These are phyloP conservation scores for Drosophila willistoni DNA, from an alignment of 1,140 invertebrate genomes.

Conservation along the genomic window DNA sequence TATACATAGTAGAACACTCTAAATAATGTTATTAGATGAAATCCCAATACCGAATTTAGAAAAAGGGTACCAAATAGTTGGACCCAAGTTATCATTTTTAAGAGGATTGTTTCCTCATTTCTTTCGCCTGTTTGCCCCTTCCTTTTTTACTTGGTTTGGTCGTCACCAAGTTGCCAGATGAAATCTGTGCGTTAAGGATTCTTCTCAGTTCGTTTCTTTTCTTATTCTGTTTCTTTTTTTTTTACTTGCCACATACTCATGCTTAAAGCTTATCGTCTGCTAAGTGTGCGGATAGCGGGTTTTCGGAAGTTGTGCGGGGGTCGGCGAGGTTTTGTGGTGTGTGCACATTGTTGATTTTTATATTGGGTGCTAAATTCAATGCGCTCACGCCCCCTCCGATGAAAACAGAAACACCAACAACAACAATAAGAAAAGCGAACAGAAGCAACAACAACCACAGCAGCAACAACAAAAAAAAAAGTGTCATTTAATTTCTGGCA, in stretches of 20 bases:
- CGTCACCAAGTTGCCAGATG: slow-evolving; percentile 33
- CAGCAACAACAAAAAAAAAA: slow-evolving; percentile 22
- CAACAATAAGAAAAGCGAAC: background rate
- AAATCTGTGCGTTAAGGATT: slow-evolving; percentile 56
- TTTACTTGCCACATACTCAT: slow-evolving; percentile 52
- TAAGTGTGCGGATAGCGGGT: slow-evolving; percentile 5
- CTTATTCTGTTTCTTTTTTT: background rate
- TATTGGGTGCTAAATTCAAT: slow-evolving; percentile 64
- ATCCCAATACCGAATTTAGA: no score
- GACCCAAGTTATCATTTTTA: background rate
- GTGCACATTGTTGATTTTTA: slow-evolving; percentile 63
- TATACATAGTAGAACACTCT: no score
- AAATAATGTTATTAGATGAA: no score
- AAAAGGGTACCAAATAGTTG: background rate
- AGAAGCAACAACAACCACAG: background rate
- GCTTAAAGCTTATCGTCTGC: slow-evolving; percentile 56
- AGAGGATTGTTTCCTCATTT: background rate
- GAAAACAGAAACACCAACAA: background rate
- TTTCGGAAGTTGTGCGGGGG: no score
- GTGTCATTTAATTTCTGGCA: slow-evolving; percentile 62
- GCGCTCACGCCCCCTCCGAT: slow-evolving; percentile 33
- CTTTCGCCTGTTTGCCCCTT: background rate
- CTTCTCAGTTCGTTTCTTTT: slow-evolving; percentile 7
- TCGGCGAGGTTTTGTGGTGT: slow-evolving; percentile 3
- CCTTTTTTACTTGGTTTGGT: slow-evolving; percentile 29